Base-by-base conservation (phyloP, 2,888 invertebrate genomes). In the Amitus sp. region DNA sequence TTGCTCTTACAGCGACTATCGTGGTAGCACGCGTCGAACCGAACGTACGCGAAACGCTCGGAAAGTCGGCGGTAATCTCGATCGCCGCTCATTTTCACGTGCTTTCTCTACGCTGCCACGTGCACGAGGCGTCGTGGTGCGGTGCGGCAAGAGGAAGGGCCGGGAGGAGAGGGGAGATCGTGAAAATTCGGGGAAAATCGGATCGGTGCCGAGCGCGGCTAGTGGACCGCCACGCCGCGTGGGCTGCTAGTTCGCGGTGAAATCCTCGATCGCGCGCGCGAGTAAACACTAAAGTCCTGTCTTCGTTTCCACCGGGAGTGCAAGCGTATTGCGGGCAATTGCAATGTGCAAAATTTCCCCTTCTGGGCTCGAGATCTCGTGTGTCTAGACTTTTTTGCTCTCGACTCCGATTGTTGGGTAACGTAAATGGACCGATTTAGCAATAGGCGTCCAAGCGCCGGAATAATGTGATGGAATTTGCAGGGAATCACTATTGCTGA, bases 1-100 rank as follows among this genome's bases (percentile, higher is more conserved):
- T n/a, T 76, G 72, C 72, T 73, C 68, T 72, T 62, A 70, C 74
- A 74, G 69, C 73, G 62, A 72, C 74, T 74, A 72, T 69, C 76
- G 72, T 62, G 70, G 70, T 65, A 71, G 70, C 73, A 74, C 72
- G 72, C 71, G 68, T 57, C 66, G 66, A 17, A 50, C 40, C 50
- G 45, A 34, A n/a, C n/a, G n/a, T n/a, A n/a, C n/a, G 34, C n/a
- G 34, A n/a, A 5, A 13, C 13, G 34, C 4, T 12, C 34, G 34
- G 10, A 9, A 34, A 10, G 13, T 3, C 34, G 3, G 34, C n/a
- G 6, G 34, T 34, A 34, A 34, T 34, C 34, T 34, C 13, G 34
- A 4, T 34, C 34, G 34, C 34, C 6, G 17, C 18, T 39, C 15
- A 39, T 39, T 39, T 39, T 39, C 39, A 39, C 39, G 39, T 39